phyloP scores from a whole-genome alignment of 2,113 vertebrate genomes.

The Oreocharis arfaki region DNA sequence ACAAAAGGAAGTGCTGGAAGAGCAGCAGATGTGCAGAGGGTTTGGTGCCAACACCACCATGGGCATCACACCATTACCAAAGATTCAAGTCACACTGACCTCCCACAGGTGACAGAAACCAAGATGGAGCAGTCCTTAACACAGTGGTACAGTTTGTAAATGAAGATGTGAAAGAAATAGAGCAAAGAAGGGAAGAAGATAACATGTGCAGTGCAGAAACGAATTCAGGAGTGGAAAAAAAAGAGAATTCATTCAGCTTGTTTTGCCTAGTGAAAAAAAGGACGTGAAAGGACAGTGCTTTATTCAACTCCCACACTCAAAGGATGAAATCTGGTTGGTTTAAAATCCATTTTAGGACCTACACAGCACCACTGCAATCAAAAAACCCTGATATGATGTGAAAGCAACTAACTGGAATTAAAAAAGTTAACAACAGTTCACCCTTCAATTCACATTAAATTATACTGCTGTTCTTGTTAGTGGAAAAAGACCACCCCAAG shows the following conservation, averaged over 20 bases:
- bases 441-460: not conserved
- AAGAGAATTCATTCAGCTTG: not conserved
- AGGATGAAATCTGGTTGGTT: not conserved
- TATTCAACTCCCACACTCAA: not conserved
- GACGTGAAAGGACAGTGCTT: not conserved
- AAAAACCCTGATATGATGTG: not conserved
- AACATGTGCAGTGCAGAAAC: not conserved
- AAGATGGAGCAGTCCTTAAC: not conserved
- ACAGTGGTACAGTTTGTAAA: not conserved
- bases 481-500: not conserved
- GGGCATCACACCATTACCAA: not conserved
- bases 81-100: not conserved
- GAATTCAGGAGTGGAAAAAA: not conserved
- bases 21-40: not conserved
- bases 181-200: not conserved
- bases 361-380: not conserved
- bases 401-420: not conserved
- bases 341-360: not conserved
- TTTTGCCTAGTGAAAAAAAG: not conserved
- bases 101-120: not conserved
- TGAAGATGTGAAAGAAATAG: not conserved
- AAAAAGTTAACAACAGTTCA: not conserved
- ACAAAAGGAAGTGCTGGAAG: not conserved
- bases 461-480: not conserved
- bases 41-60: rapidly evolving